Conservation (phyloP, 2,888 invertebrate species). For the Drosophila mimica region DNA sequence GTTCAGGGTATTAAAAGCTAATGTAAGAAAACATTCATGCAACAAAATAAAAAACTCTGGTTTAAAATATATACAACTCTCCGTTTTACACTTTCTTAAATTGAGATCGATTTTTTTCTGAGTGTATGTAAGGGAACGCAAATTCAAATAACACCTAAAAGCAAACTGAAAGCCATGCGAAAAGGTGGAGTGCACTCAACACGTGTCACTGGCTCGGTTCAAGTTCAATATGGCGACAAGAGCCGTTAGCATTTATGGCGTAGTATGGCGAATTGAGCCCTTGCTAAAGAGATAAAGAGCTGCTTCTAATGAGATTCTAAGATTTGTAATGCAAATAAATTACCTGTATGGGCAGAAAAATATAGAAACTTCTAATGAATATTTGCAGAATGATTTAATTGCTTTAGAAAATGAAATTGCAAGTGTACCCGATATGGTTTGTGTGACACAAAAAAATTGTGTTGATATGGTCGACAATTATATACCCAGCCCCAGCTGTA, state of each 20-base stretch:
- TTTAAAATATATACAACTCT: background rate
- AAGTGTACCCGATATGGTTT: background rate
- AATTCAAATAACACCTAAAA: constrained; percentile 33
- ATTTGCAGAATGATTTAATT: constrained; percentile 11
- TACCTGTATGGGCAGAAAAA: background rate
- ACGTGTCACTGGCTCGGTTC: constrained; percentile 65
- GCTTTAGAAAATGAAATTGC: background rate
- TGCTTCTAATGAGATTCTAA: background rate
- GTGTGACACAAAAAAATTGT: background rate
- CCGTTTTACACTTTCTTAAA: background rate
- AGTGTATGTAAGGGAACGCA: constrained; percentile 26
- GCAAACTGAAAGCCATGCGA: constrained; percentile 13
- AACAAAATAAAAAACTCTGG: background rate
- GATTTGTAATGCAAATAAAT: background rate
- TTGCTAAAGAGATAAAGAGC: background rate
- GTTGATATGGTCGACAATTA: background rate
- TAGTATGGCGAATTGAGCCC: constrained; percentile 42
- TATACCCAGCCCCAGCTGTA: background rate
- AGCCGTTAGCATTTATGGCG: constrained; percentile 41
- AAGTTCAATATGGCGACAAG: constrained; percentile 70
- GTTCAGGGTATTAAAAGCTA: background rate
- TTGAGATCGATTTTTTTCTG: background rate
- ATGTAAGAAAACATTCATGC: background rate
- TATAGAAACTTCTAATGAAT: background rate
- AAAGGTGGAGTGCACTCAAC: constrained; percentile 29